Percentiles rank a stretch among this genome's conserved stretches.
Evolutionary conservation across 2,888 invertebrate species (phyloP).

Genomic region (Netelia inedita): DNA sequence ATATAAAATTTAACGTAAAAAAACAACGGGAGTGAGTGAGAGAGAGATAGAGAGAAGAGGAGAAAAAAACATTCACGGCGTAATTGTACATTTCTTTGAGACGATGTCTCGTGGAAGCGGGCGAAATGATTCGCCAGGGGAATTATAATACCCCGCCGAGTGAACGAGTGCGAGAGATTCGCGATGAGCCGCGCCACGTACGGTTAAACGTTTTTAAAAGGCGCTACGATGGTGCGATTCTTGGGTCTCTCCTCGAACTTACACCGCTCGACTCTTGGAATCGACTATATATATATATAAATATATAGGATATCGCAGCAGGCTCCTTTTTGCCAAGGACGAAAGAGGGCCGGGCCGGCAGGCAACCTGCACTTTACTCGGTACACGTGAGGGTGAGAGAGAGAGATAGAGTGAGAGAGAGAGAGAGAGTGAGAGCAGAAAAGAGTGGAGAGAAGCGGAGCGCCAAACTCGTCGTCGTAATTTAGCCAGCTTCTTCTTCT

Average conservation of each 20-base stretch:
- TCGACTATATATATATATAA: constrained; percentile 44
- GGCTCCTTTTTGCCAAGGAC: constrained; percentile 68
- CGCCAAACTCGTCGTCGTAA: constrained; percentile 76
- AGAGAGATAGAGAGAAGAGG: background rate
- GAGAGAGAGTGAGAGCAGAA: constrained; percentile 63
- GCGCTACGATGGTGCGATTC: constrained; percentile 30
- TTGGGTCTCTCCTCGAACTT: constrained; percentile 42
- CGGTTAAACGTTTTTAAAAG: constrained; percentile 58
- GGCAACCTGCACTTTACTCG: constrained; percentile 67
- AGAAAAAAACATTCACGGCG: constrained; percentile 21
- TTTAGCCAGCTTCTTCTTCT: constrained; percentile 72
- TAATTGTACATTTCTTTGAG: constrained; percentile 61
- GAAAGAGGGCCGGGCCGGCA: constrained; percentile 68
- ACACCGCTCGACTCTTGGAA: constrained; percentile 35
- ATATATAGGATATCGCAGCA: constrained; percentile 47
- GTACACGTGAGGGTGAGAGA: constrained; percentile 28
- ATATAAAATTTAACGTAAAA: constrained; percentile 26
- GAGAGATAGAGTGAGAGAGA: constrained; percentile 14
- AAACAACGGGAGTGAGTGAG: too few species aligned
- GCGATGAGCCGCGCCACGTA: constrained; percentile 53
- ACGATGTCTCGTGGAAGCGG: constrained; percentile 41
- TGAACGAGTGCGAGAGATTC: constrained; percentile 16
- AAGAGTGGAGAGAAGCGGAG: constrained; percentile 70
- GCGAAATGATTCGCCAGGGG: constrained; percentile 54
- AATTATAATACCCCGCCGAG: constrained; percentile 53